Evolutionary conservation across 2,113 vertebrate species (phyloP), one percentile per base, ranked within the genome.

Genomic region (Rhodinocichla rosea): DNA sequence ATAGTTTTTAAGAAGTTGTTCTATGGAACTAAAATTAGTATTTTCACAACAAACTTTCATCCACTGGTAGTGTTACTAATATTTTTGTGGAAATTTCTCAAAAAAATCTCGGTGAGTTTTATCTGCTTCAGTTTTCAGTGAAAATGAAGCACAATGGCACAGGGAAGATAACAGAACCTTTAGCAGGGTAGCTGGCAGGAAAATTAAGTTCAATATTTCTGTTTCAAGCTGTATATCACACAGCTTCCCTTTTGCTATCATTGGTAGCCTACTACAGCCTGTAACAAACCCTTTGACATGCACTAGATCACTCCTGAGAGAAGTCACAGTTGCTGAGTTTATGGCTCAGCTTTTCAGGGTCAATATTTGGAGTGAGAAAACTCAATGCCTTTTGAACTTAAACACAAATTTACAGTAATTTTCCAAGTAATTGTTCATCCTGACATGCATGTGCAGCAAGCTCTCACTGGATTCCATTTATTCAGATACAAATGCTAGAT

Each of bases 61-160:
- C 1, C 1, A 14, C 3, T 26, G 6, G 17, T 12, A 28, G 19
- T 4, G 5, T 49, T 69, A 49, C 22, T 30, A 9, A 23, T 37
- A 5, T 35, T n/a, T 75, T 37, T 45, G 13, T 35, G 50, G 20
- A 39, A 17, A 40, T 24, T 13, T 40, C 18, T 30, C 19, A 19
- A 13, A 32, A 55, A 55, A 19, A 2, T 27, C 27, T 44, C n/a
- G 13, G 37, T 40, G 53, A 47, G 32, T 15, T 76, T 49, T 5
- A 56, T 49, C 24, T 11, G 6, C 30, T 85, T 79, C 44, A 47
- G 2, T 50, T 75, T 37, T 10, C 33, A 40, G 13, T 39, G 26
- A 89, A 53, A 94, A 56, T 67, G 62, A 83, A 68, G 56, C 20
- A 59, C 21, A 44, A 3, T 19, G 16, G 9, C 27, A 39, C 1